These are phyloP conservation scores for Ophraella communa DNA, from an alignment of 2,888 invertebrate genomes.

Conservation along the genomic window DNA sequence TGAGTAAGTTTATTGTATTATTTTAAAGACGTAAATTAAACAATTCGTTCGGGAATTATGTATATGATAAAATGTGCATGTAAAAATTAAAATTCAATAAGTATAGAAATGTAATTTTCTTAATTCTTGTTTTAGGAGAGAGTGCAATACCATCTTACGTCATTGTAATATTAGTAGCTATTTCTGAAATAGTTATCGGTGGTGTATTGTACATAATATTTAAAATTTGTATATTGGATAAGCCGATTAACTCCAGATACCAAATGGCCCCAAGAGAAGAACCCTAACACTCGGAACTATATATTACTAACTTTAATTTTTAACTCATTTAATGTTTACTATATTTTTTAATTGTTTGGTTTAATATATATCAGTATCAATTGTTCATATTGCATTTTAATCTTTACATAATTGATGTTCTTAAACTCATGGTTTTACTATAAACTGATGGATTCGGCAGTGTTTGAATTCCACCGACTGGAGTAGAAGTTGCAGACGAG, in stretches of 20 bases:
- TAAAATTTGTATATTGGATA: constrained; percentile 72
- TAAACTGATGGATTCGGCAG: too few relatives aligned
- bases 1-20: constrained; percentile 70
- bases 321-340: neutral
- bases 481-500: too few relatives aligned
- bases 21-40: neutral
- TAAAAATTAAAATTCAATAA: too few relatives aligned
- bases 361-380: too few relatives aligned
- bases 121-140: constrained; percentile 63
- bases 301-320: neutral
- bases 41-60: too few relatives aligned
- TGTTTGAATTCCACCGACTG: too few relatives aligned
- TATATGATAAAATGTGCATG: neutral
- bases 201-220: constrained; percentile 72
- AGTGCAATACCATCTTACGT: constrained; percentile 79
- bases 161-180: constrained; percentile 70
- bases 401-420: too few relatives aligned
- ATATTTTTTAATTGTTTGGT: too few relatives aligned
- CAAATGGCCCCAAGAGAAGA: constrained; percentile 37
- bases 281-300: neutral
- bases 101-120: too few relatives aligned
- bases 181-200: constrained; percentile 74
- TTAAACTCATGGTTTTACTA: too few relatives aligned
- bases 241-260: constrained; percentile 59
- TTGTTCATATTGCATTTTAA: too few relatives aligned